phyloP scores from a whole-genome alignment of 2,888 invertebrate genomes.

The Limnephilus marmoratus region DNA sequence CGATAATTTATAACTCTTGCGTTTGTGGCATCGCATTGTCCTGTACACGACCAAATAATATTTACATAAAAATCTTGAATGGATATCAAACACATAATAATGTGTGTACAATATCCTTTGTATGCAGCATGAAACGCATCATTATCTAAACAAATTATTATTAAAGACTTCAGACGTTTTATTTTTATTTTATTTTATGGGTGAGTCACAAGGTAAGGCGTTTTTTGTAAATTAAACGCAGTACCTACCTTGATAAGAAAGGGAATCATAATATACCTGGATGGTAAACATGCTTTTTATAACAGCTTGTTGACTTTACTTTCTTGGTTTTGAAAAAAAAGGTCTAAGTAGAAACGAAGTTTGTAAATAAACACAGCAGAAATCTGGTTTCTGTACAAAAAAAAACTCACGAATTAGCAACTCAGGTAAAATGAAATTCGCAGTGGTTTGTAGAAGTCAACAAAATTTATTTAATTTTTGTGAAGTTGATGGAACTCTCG shows the following conservation, averaged over 20 bases:
- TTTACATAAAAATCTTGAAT: slow-evolving; percentile 63
- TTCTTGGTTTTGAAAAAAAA: not conserved
- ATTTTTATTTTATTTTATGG: slow-evolving; percentile 38
- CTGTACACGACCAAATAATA: slow-evolving; percentile 47
- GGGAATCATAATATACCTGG: slow-evolving; percentile 58
- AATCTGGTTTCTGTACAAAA: not conserved
- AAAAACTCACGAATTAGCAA: not conserved
- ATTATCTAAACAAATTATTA: slow-evolving; percentile 64
- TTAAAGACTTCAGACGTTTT: not conserved
- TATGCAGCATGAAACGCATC: slow-evolving; percentile 54
- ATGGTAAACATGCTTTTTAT: slow-evolving; percentile 60
- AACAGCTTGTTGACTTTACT: slow-evolving; percentile 53
- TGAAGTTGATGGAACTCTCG: no score
- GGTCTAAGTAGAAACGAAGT: not conserved
- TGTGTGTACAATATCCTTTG: slow-evolving; percentile 44
- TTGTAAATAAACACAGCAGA: not conserved
- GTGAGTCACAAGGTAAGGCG: slow-evolving; percentile 33
- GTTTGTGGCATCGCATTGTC: slow-evolving; percentile 28
- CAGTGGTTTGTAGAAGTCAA: no score
- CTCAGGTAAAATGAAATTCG: no score
- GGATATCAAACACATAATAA: slow-evolving; percentile 42
- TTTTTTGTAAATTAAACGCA: slow-evolving; percentile 49
- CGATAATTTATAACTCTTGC: slow-evolving; percentile 46
- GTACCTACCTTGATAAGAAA: slow-evolving; percentile 54
- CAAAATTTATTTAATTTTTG: no score